phyloP scores from a whole-genome alignment of 1,140 invertebrate genomes.

The Drosophila cardini region DNA sequence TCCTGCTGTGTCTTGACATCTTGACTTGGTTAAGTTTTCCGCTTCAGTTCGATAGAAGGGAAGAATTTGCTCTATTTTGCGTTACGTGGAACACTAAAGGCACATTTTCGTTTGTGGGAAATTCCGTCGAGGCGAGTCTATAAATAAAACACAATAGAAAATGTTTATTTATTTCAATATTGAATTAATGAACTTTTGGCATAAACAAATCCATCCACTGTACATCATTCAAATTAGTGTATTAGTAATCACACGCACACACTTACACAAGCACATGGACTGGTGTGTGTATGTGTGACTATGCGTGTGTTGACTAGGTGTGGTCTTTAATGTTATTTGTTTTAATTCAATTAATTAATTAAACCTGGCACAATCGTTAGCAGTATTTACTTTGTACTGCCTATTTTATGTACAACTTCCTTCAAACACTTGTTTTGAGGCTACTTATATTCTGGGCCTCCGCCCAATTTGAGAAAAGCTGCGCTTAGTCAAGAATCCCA shows the following conservation, averaged over 20 bases:
- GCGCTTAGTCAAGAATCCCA: conserved; percentile 49
- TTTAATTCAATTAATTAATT: conserved; percentile 13
- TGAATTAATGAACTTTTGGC: conserved; percentile 32
- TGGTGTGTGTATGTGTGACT: conserved; percentile 27
- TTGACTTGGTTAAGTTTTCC: conserved; percentile 36
- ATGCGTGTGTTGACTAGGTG: conserved; percentile 50
- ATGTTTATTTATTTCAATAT: conserved; percentile 63
- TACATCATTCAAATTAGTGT: conserved; percentile 21
- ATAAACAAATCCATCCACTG: conserved; percentile 48
- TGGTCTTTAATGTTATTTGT: conserved; percentile 48
- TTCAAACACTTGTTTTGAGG: neutral
- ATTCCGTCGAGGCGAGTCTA: conserved; percentile 54
- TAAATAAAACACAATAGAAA: conserved; percentile 52
- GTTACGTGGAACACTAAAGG: conserved; percentile 55
- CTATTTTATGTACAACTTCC: neutral
- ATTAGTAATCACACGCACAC: conserved; percentile 40
- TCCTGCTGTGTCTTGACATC: conserved; percentile 49
- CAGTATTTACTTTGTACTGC: neutral
- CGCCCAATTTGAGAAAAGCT: conserved; percentile 47
- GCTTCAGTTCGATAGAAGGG: conserved; percentile 15
- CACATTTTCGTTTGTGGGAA: conserved; percentile 58
- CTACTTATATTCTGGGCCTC: neutral
- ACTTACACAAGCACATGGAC: neutral
- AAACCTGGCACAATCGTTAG: neutral
- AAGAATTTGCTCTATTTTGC: conserved; percentile 38